A percentile compares a stretch with the other conserved stretches of the same genome.
Conservation (phyloP, 2,888 invertebrate species). For the Seira musarum region DNA sequence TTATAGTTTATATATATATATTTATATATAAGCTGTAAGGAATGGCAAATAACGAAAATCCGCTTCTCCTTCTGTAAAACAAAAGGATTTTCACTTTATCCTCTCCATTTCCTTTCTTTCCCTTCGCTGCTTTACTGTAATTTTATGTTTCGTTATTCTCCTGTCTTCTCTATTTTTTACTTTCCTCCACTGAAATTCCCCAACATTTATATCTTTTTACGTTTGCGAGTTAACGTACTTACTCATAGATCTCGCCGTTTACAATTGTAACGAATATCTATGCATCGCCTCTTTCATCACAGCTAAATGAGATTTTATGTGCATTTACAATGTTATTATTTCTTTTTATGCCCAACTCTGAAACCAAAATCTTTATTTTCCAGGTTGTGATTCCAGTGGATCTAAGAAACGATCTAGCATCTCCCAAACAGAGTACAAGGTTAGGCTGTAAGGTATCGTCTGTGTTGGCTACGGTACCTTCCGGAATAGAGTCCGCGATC, state of each 20-base stretch:
- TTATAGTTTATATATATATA: too few species aligned
- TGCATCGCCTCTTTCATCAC: conserved; percentile 1
- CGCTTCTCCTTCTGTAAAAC: not conserved
- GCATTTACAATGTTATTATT: not conserved
- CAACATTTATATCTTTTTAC: too few species aligned
- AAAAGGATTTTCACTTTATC: conserved; percentile 1
- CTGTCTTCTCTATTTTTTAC: not conserved
- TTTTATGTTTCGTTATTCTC: not conserved
- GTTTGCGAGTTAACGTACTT: too few species aligned
- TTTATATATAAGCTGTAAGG: too few species aligned
- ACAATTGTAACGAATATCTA: not conserved
- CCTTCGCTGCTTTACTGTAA: not conserved
- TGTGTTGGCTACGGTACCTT: conserved; percentile 73
- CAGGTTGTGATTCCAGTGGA: conserved; percentile 73
- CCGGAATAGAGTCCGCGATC: conserved; percentile 76
- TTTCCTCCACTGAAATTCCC: not conserved
- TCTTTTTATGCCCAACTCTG: not conserved
- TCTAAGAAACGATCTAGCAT: conserved; percentile 70
- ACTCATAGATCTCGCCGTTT: not conserved
- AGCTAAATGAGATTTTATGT: not conserved
- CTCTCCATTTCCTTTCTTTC: not conserved
- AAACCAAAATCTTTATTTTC: not conserved
- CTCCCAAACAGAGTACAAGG: conserved; percentile 68
- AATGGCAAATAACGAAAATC: too few species aligned
- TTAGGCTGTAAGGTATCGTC: conserved; percentile 72